Conservation (phyloP, 2,888 invertebrate genomes). For the Choristoneura rosaceana region DNA sequence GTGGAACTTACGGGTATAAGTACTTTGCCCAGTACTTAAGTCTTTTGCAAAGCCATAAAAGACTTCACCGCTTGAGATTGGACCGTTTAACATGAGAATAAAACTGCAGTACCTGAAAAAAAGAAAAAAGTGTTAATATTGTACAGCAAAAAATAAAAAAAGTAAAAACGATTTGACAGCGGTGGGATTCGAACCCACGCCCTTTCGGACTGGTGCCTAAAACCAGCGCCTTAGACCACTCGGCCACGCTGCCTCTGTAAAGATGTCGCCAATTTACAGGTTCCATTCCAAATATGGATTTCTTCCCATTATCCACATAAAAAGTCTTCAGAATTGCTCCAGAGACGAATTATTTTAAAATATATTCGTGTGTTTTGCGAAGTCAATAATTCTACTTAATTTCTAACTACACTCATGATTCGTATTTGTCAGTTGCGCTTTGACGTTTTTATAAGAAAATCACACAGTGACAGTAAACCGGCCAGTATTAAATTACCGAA, state of each 20-base stretch:
- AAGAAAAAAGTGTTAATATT: not conserved
- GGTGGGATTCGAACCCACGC: constrained; percentile 91
- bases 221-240: constrained; percentile 88
- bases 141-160: not conserved
- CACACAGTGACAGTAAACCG: no score
- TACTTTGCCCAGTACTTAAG: constrained; percentile 28
- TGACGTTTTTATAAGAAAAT: no score
- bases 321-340: not conserved
- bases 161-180: constrained; percentile 72
- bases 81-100: constrained; percentile 19
- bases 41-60: constrained; percentile 6
- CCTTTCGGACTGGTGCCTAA: constrained; percentile 89
- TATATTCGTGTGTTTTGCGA: no score
- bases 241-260: constrained; percentile 86
- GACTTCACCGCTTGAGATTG: constrained; percentile 7
- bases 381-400: no score
- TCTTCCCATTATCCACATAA: not conserved
- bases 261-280: not conserved
- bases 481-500: no score
- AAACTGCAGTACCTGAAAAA: constrained; percentile 39
- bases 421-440: no score
- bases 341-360: no score
- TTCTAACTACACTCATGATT: no score
- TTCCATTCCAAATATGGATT: constrained; percentile 13
- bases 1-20: constrained; percentile 16